Evolutionary conservation across 2,888 invertebrate species (phyloP).

Genomic region (Lamellibrachia columna): DNA sequence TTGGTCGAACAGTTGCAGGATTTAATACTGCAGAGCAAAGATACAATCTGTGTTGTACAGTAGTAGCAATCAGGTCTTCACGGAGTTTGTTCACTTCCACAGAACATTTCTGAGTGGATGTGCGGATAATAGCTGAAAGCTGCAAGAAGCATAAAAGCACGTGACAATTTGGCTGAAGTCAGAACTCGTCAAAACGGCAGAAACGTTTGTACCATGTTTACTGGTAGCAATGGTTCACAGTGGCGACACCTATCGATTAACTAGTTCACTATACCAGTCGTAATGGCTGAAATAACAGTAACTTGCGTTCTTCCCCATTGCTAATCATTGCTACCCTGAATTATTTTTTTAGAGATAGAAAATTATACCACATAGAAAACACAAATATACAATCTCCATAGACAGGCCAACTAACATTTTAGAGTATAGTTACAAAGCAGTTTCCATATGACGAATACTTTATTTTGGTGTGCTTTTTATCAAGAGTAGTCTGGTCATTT

Average conservation of each 20-base stretch:
- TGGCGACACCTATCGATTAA: background rate
- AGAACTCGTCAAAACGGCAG: background rate
- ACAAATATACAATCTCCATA: too few relatives aligned
- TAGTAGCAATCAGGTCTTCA: constrained; percentile 52
- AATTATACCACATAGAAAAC: background rate
- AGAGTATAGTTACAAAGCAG: too few relatives aligned
- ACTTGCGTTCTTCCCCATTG: background rate
- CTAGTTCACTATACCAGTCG: background rate
- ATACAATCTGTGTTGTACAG: constrained; percentile 60
- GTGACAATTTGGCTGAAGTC: background rate
- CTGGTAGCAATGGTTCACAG: background rate
- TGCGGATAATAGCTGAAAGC: constrained; percentile 53
- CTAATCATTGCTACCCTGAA: background rate
- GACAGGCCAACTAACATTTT: too few relatives aligned
- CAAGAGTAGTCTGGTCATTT: background rate
- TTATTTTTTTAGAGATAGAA: background rate
- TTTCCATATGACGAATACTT: too few relatives aligned
- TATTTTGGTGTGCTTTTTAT: background rate
- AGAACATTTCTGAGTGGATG: constrained; percentile 53
- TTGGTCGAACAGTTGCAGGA: background rate
- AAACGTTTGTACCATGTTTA: background rate
- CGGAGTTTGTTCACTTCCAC: constrained; percentile 49
- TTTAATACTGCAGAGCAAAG: constrained; percentile 39
- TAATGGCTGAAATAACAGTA: background rate
- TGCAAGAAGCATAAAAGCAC: constrained; percentile 38